Percentiles rank a stretch among this genome's conserved stretches.
Conservation (phyloP, 2,888 invertebrate genomes). For the Lasius fuliginosus region DNA sequence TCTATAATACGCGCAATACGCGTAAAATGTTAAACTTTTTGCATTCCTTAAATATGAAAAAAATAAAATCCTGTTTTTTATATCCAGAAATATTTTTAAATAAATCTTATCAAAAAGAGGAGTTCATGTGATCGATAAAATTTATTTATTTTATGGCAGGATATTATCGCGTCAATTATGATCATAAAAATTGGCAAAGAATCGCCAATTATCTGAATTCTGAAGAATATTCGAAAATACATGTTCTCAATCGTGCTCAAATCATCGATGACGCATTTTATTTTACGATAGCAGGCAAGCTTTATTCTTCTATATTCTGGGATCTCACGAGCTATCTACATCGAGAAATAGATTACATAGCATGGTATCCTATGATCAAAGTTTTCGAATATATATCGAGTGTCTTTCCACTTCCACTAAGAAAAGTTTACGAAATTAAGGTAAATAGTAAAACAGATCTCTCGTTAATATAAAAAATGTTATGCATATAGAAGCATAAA, state of each 20-base stretch:
- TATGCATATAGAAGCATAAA: too few relatives aligned
- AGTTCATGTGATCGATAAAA: background rate
- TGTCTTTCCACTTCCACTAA: background rate
- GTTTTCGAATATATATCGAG: background rate
- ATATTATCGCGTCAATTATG: background rate
- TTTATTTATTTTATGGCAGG: background rate
- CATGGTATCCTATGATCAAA: constrained; percentile 22
- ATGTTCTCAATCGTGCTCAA: background rate
- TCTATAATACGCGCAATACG: too few relatives aligned
- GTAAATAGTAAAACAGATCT: too few relatives aligned
- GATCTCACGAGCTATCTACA: background rate
- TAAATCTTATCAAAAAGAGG: too few relatives aligned
- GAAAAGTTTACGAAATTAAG: background rate
- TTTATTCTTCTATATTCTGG: background rate
- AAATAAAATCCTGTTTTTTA: too few relatives aligned
- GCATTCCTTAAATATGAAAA: too few relatives aligned
- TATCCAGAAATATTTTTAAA: too few relatives aligned
- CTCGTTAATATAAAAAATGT: background rate
- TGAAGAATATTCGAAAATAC: background rate
- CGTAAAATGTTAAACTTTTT: too few relatives aligned
- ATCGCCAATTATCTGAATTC: background rate
- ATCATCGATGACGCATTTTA: background rate
- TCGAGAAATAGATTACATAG: background rate
- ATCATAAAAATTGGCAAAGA: background rate
- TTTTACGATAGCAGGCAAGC: background rate